Evolutionary conservation across 2,888 invertebrate species (phyloP).

Genomic region (Caenorhabditis sp.): DNA sequence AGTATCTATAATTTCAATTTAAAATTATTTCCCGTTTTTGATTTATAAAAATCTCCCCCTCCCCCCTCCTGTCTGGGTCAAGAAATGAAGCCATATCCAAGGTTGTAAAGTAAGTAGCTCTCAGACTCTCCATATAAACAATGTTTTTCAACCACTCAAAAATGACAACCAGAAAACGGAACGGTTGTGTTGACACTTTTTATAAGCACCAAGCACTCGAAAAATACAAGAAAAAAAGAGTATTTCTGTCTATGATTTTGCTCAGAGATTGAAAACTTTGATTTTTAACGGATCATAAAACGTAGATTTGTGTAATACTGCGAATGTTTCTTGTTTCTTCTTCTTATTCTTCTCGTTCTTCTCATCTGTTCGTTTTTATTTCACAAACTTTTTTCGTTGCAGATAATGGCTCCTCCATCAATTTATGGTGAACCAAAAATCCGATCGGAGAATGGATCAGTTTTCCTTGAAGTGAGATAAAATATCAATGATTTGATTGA

Average conservation of each 20-base stretch:
- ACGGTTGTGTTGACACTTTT: neutral
- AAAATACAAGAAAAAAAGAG: neutral
- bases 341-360: neutral
- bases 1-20: no score
- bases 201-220: neutral
- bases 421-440: slow-evolving; percentile 70
- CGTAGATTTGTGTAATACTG: neutral
- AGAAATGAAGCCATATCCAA: no score
- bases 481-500: neutral
- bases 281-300: neutral
- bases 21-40: no score
- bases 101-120: no score
- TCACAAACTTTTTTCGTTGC: neutral
- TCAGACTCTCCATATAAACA: no score
- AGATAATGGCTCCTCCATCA: slow-evolving; percentile 67
- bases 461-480: slow-evolving; percentile 69
- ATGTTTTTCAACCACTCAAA: neutral
- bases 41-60: no score
- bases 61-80: no score
- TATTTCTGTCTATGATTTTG: neutral
- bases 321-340: neutral
- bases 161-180: neutral
- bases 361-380: neutral
- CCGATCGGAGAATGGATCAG: slow-evolving; percentile 62
- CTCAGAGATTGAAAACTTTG: neutral